Evolutionary conservation across 2,888 invertebrate genomes (phyloP).

Genomic region (Palloptera scutellata): DNA sequence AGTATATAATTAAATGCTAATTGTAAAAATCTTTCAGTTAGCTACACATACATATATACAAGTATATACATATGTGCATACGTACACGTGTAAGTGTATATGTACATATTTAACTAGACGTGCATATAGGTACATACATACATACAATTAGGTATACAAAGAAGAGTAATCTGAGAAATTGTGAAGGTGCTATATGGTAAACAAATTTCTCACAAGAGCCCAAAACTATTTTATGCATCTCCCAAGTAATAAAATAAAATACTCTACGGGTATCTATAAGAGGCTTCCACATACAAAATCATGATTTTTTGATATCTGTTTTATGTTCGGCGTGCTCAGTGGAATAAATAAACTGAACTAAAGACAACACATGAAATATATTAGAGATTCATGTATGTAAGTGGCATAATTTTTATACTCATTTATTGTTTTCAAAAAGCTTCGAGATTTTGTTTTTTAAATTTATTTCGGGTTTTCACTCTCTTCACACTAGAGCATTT

Average conservation of each 20-base stretch:
- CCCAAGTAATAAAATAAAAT: no score
- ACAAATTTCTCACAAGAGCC: not conserved
- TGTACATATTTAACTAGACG: not conserved
- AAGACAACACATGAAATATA: no score
- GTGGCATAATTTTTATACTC: no score
- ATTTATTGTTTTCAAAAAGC: no score
- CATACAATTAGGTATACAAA: not conserved
- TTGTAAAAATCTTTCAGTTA: not conserved
- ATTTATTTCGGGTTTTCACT: not conserved
- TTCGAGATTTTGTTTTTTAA: not conserved
- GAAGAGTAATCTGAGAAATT: slow-evolving; percentile 4
- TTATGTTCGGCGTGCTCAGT: no score
- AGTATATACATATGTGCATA: not conserved
- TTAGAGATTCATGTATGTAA: no score
- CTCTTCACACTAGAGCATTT: not conserved
- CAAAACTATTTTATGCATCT: no score
- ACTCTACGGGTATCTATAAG: no score
- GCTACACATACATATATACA: not conserved
- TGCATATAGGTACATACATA: slow-evolving; percentile 7
- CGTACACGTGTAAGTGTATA: not conserved
- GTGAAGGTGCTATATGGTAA: slow-evolving; percentile 4
- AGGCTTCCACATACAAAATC: no score
- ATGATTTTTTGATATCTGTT: no score
- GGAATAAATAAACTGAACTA: no score
- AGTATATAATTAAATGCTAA: slow-evolving; percentile 3